phyloP scores from a whole-genome alignment of 2,888 invertebrate genomes.

The Ceraclea dissimilis region DNA sequence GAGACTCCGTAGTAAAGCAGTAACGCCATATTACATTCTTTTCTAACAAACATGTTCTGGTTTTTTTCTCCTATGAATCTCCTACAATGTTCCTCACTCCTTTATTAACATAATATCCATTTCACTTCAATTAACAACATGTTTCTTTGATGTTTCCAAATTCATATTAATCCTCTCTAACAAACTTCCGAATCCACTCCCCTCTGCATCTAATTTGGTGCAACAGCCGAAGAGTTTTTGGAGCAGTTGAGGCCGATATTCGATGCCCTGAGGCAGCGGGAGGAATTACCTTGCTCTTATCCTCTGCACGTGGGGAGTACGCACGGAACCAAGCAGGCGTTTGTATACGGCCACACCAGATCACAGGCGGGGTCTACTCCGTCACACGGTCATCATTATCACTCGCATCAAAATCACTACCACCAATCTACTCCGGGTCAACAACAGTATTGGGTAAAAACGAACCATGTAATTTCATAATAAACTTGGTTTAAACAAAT shows the following conservation, averaged over 20 bases:
- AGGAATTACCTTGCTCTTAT: slow-evolving; percentile 86
- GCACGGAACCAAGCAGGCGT: slow-evolving; percentile 53
- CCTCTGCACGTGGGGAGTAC: slow-evolving; percentile 77
- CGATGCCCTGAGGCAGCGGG: slow-evolving; percentile 85
- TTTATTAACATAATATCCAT: not conserved
- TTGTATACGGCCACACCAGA: slow-evolving; percentile 56
- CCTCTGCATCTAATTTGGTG: not conserved
- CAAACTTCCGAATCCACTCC: not conserved
- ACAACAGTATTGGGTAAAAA: slow-evolving; percentile 66
- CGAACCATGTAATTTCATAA: not conserved
- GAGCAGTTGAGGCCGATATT: slow-evolving; percentile 93
- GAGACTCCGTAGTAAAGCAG: not conserved
- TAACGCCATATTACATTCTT: not conserved
- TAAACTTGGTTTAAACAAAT: not conserved
- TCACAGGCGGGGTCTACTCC: slow-evolving; percentile 56
- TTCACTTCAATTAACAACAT: no score
- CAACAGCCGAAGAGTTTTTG: slow-evolving; percentile 84
- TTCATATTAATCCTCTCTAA: no score
- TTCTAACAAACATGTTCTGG: slow-evolving; percentile 1
- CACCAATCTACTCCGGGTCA: slow-evolving; percentile 44
- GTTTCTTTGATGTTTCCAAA: no score
- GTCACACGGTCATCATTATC: slow-evolving; percentile 56
- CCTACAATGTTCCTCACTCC: not conserved
- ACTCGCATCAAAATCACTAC: slow-evolving; percentile 49
- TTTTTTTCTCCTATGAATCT: not conserved